Percentiles rank a stretch among this genome's conserved stretches.
Evolutionary conservation across 2,113 vertebrate genomes (phyloP).

Genomic region (Calcarius ornatus): DNA sequence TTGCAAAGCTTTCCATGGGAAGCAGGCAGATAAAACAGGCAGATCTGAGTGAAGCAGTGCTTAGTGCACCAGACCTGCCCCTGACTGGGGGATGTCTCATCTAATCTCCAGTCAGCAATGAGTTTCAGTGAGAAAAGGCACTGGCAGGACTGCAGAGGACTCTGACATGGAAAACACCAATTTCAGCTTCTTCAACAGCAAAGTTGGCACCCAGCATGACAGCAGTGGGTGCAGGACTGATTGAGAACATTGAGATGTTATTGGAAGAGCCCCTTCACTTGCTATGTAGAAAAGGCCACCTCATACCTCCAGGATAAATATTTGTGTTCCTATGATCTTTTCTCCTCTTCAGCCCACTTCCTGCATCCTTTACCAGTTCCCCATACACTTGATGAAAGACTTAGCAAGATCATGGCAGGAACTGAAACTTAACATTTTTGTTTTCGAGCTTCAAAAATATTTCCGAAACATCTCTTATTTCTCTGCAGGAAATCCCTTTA

Average conservation of each 20-base stretch:
- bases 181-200: background rate
- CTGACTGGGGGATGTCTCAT: background rate
- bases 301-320: background rate
- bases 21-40: background rate
- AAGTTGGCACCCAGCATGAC: background rate
- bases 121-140: background rate
- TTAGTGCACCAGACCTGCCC: background rate
- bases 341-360: background rate
- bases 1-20: background rate
- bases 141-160: background rate
- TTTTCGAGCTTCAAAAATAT: constrained; percentile 43
- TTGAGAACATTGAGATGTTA: background rate
- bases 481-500: constrained; percentile 60
- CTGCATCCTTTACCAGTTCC: background rate
- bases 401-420: background rate
- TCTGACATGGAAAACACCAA: background rate
- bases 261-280: background rate
- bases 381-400: constrained; percentile 19
- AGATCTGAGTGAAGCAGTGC: background rate
- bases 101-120: background rate
- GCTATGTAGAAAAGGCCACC: background rate
- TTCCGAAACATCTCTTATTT: constrained; percentile 41
- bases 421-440: constrained; percentile 35
- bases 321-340: background rate
- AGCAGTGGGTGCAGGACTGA: background rate